Conservation (phyloP, 2,113 vertebrate species). For the Pogona vitticeps region DNA sequence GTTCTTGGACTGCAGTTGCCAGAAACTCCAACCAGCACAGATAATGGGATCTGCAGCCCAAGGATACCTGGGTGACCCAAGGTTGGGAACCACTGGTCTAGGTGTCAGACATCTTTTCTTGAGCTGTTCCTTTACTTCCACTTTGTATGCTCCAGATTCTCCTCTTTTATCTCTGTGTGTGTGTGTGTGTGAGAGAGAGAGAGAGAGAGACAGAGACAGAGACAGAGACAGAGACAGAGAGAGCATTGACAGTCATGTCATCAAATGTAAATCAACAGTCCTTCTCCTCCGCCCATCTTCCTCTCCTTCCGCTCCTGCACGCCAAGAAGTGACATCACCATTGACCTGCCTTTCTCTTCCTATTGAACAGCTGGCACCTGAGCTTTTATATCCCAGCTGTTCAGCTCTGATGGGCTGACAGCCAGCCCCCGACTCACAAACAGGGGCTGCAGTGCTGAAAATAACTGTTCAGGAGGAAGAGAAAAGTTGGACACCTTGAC, state of each 20-base stretch:
- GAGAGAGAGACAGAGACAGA: too few relatives aligned
- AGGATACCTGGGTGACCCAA: too few relatives aligned
- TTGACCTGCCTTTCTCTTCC: conserved; percentile 66
- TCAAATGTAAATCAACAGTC: conserved; percentile 55
- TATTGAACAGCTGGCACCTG: conserved; percentile 63
- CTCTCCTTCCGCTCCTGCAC: neutral
- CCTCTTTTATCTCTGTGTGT: too few relatives aligned
- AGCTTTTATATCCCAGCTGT: conserved; percentile 67
- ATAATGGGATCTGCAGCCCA: too few relatives aligned
- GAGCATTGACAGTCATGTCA: conserved; percentile 12
- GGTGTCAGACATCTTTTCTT: neutral
- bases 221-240: too few relatives aligned
- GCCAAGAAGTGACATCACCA: conserved; percentile 62
- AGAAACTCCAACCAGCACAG: too few relatives aligned
- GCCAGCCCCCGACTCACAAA: conserved; percentile 69
- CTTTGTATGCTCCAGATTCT: conserved; percentile 57
- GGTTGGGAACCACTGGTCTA: too few relatives aligned
- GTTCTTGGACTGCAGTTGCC: too few relatives aligned
- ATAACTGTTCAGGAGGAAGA: conserved; percentile 41
- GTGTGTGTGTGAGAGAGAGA: too few relatives aligned
- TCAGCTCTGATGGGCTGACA: conserved; percentile 72
- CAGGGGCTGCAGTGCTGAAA: conserved; percentile 42
- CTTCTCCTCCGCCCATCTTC: conserved; percentile 51
- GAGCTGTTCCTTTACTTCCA: conserved; percentile 36
- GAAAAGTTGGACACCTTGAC: conserved; percentile 31